Evolutionary conservation across 2,888 invertebrate species (phyloP).

Genomic region (Drosophila mettleri): DNA sequence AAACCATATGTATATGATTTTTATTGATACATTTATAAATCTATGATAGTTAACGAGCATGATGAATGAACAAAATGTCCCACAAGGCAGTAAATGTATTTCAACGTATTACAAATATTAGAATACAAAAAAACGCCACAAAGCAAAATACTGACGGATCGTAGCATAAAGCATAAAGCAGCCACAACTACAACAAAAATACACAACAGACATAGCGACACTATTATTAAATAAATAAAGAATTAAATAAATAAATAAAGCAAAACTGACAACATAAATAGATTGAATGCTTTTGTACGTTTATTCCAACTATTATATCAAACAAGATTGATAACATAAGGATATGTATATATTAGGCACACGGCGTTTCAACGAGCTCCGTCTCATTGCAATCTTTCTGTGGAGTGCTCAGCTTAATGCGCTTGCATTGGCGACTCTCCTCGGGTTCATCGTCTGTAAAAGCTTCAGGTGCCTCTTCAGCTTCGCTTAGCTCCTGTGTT

Average conservation of each 20-base stretch:
- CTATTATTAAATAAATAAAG: conserved; percentile 69
- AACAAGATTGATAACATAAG: conserved; percentile 36
- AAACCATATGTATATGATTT: conserved; percentile 47
- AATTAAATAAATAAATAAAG: conserved; percentile 63
- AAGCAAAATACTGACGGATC: conserved; percentile 37
- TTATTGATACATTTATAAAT: conserved; percentile 24
- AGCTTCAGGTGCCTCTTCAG: conserved; percentile 21
- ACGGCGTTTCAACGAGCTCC: conserved; percentile 42
- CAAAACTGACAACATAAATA: conserved; percentile 49
- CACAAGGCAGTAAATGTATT: conserved; percentile 71
- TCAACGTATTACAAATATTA: conserved; percentile 78
- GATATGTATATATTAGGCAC: conserved; percentile 39
- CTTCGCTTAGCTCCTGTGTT: neutral
- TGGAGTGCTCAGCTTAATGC: conserved; percentile 53
- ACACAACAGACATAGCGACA: conserved; percentile 74
- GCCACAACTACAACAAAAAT: conserved; percentile 53
- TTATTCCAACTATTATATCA: conserved; percentile 31
- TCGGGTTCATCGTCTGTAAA: conserved; percentile 57
- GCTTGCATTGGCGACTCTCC: conserved; percentile 51
- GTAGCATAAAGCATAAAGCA: conserved; percentile 43
- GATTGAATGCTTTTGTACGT: conserved; percentile 26
- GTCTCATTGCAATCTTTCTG: conserved; percentile 37
- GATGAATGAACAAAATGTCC: conserved; percentile 30
- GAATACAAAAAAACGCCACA: conserved; percentile 64
- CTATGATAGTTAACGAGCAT: conserved; percentile 42